Percentiles rank a stretch among this genome's conserved stretches.
Conservation (phyloP, 2,888 invertebrate species). For the Tortrix viridana region DNA sequence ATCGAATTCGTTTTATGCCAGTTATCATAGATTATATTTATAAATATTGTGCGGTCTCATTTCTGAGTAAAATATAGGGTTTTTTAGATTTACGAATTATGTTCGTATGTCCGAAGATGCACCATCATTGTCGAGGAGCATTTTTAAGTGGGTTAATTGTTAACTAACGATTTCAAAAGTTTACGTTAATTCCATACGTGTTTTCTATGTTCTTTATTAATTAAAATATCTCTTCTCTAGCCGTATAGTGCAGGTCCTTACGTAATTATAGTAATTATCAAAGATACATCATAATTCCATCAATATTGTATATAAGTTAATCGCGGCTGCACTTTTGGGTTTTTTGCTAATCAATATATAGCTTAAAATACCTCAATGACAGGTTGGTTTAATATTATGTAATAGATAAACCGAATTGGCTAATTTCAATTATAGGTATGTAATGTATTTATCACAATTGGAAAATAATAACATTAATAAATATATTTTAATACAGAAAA, state of each 20-base stretch:
- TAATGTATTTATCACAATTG: conserved; percentile 22
- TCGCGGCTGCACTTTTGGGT: conserved; percentile 48
- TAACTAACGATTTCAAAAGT: too few species aligned
- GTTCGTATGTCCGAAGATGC: too few species aligned
- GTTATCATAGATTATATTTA: too few species aligned
- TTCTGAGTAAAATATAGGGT: too few species aligned
- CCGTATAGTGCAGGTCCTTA: too few species aligned
- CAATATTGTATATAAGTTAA: conserved; percentile 39
- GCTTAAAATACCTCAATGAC: conserved; percentile 45
- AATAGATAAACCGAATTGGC: conserved; percentile 28
- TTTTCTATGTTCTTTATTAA: too few species aligned
- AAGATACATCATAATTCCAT: conserved; percentile 38
- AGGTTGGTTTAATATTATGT: conserved; percentile 37
- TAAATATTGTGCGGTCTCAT: too few species aligned
- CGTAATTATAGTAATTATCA: not conserved
- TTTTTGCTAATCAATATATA: conserved; percentile 46
- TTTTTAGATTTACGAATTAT: too few species aligned
- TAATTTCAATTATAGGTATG: conserved; percentile 24
- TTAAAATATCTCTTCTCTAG: too few species aligned
- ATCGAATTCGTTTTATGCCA: not conserved
- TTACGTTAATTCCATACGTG: too few species aligned
- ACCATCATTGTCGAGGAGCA: too few species aligned
- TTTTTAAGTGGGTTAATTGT: too few species aligned
- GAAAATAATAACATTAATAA: conserved; percentile 13
- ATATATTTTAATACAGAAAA: conserved; percentile 29